These are phyloP conservation scores for Leptothorax acervorum DNA, from an alignment of 2,888 invertebrate genomes.

Conservation along the genomic window DNA sequence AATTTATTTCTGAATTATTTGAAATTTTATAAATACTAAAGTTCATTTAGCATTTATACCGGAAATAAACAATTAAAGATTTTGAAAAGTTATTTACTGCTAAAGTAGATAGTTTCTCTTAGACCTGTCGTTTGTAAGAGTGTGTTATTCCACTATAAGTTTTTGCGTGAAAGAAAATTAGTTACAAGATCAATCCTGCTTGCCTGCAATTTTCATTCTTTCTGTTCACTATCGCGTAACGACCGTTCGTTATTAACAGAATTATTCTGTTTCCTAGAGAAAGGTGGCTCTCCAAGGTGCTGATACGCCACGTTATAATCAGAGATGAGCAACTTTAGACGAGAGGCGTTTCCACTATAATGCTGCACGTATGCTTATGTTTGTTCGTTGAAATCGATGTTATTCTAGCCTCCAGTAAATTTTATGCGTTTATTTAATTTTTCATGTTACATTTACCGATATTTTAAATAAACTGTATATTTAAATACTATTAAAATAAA, in stretches of 20 bases:
- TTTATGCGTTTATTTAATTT: neutral
- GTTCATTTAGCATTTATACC: neutral
- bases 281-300: neutral
- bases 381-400: neutral
- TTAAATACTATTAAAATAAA: conserved; percentile 7
- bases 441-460: neutral
- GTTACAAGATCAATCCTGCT: neutral
- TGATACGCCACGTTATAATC: conserved; percentile 18
- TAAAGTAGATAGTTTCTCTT: neutral
- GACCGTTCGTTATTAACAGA: neutral
- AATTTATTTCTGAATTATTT: neutral
- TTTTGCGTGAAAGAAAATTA: neutral
- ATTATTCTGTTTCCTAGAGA: conserved; percentile 15
- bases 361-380: neutral
- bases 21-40: neutral
- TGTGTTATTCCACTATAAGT: neutral
- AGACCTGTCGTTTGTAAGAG: neutral
- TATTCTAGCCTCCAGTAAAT: neutral
- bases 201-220: conserved; percentile 5
- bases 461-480: conserved; percentile 9
- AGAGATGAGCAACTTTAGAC: conserved; percentile 32
- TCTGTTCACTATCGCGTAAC: neutral
- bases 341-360: conserved; percentile 60
- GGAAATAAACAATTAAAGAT: neutral
- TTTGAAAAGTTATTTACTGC: neutral